These are phyloP conservation scores for Hypomecis punctinalis DNA, from an alignment of 2,888 invertebrate species.

Conservation along the genomic window DNA sequence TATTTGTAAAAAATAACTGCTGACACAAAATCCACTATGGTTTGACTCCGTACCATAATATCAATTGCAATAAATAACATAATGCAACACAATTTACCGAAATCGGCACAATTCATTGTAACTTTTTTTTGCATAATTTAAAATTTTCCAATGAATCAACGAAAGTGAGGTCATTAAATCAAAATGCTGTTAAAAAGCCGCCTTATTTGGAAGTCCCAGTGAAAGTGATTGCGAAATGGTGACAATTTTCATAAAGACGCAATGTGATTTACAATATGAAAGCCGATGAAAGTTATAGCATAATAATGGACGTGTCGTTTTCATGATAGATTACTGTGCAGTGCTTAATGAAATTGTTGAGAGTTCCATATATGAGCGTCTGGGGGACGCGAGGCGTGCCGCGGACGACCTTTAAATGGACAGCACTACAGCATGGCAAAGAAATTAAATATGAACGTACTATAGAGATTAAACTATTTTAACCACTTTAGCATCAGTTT, in stretches of 20 bases:
- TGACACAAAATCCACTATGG: no score
- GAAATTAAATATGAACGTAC: no score
- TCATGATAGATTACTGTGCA: slow-evolving; percentile 9
- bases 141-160: slow-evolving; percentile 13
- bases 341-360: neutral
- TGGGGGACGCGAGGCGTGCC: neutral
- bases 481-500: no score
- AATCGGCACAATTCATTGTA: neutral
- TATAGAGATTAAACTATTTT: no score
- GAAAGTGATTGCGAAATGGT: slow-evolving; percentile 29
- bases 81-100: no score
- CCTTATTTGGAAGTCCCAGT: slow-evolving; percentile 24
- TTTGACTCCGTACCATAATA: no score
- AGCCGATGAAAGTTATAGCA: slow-evolving; percentile 38
- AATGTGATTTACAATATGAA: slow-evolving; percentile 41
- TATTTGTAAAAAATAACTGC: no score
- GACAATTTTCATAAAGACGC: slow-evolving; percentile 36
- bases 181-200: slow-evolving; percentile 12
- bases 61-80: no score
- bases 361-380: neutral
- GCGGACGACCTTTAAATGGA: no score
- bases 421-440: no score
- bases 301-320: slow-evolving; percentile 13
- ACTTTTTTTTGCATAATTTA: slow-evolving; percentile 2
- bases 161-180: slow-evolving; percentile 23